These are phyloP conservation scores for Drosophila burlai DNA, from an alignment of 1,140 invertebrate genomes.

Conservation along the genomic window DNA sequence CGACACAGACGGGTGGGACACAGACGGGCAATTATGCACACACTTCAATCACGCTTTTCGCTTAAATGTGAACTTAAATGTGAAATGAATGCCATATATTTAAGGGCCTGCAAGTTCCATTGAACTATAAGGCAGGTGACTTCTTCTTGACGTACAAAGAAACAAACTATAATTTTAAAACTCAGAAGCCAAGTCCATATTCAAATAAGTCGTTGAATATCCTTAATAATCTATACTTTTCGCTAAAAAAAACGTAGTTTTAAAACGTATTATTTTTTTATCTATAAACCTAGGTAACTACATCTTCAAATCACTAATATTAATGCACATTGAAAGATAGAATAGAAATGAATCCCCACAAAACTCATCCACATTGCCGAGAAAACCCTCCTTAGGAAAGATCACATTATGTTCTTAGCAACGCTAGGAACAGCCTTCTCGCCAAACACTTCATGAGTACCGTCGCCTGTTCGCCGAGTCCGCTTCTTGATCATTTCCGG, in stretches of 20 bases:
- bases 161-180: not conserved
- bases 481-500: conserved; percentile 89
- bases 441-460: conserved; percentile 86
- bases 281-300: not conserved
- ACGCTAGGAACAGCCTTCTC: not conserved
- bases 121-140: not conserved
- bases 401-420: not conserved
- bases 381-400: not conserved
- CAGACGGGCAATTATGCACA: not conserved
- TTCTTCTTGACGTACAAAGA: too few relatives aligned
- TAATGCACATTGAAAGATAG: not conserved
- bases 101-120: not conserved
- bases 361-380: not conserved
- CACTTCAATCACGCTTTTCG: conserved; percentile 2
- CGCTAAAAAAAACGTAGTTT: not conserved
- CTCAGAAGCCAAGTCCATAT: not conserved
- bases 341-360: not conserved
- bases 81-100: conserved; percentile 6
- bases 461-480: conserved; percentile 92
- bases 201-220: too few relatives aligned
- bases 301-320: not conserved
- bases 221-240: not conserved
- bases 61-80: not conserved
- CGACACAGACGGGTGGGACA: not conserved
- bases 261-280: not conserved